Percentiles rank a stretch among this genome's conserved stretches.
Evolutionary conservation across 1,140 invertebrate genomes (phyloP).

Genomic region (Parapsyche elsis): DNA sequence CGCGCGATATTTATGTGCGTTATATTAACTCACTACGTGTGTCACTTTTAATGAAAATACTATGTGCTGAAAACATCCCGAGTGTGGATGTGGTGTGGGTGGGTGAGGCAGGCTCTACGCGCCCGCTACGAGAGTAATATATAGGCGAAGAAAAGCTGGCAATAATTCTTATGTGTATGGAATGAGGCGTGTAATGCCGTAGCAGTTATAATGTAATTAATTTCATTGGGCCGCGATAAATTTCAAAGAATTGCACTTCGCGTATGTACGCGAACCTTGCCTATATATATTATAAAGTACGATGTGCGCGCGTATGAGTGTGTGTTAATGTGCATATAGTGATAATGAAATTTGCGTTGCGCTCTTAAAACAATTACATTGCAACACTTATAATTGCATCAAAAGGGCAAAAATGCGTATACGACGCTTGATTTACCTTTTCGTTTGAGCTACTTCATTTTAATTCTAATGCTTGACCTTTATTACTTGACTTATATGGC

Average conservation of each 20-base stretch:
- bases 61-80: conserved; percentile 53
- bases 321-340: too few species aligned
- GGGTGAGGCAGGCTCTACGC: not conserved
- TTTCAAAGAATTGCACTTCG: conserved; percentile 47
- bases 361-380: not conserved
- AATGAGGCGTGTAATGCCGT: conserved; percentile 48
- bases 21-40: conserved; percentile 57
- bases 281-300: not conserved
- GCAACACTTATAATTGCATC: not conserved
- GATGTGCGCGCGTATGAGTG: not conserved
- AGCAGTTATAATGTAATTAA: conserved; percentile 55
- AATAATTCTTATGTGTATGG: conserved; percentile 52
- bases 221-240: conserved; percentile 49
- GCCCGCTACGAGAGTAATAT: conserved; percentile 27
- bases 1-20: conserved; percentile 55
- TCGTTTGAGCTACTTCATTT: not conserved
- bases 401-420: not conserved
- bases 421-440: not conserved
- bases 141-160: conserved; percentile 46
- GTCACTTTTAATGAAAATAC: conserved; percentile 57
- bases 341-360: not conserved
- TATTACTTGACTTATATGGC: too few species aligned
- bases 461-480: too few species aligned
- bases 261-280: not conserved
- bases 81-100: conserved; percentile 1